Conservation (phyloP, 2,797 vertebrate species). For the Atherinosoma microstoma region DNA sequence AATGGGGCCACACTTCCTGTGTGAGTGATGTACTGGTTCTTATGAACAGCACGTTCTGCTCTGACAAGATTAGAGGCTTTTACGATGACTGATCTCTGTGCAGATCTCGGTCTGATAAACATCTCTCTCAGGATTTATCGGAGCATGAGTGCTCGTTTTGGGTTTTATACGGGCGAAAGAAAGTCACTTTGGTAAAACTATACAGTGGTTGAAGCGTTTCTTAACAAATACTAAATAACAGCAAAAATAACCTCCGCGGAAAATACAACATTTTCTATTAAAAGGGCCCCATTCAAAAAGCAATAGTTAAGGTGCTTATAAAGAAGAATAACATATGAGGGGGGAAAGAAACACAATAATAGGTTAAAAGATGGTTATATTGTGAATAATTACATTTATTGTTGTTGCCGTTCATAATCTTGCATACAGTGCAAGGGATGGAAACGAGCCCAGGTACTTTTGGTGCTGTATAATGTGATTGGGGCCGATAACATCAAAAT, state of each 20-base stretch:
- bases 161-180: slow-evolving; percentile 12
- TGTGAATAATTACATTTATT: too few species aligned
- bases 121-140: neutral
- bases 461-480: neutral
- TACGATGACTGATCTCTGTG: slow-evolving; percentile 30
- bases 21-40: slow-evolving; percentile 31
- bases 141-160: neutral
- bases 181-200: neutral
- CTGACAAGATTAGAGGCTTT: slow-evolving; percentile 9
- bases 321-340: too few species aligned
- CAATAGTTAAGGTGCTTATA: too few species aligned
- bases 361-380: neutral
- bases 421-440: neutral
- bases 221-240: neutral
- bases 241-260: neutral
- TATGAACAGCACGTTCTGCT: slow-evolving; percentile 50
- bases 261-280: neutral
- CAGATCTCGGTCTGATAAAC: slow-evolving; percentile 30
- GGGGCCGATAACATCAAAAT: neutral
- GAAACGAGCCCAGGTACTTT: neutral
- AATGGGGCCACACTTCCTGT: slow-evolving; percentile 64
- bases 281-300: too few species aligned
- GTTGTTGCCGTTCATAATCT: slow-evolving; percentile 12
- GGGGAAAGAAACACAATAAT: too few species aligned
- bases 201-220: neutral